Evolutionary conservation across 2,797 vertebrate genomes (phyloP), one percentile per base, ranked within the genome.

Genomic region (Austrolebias charrua): DNA sequence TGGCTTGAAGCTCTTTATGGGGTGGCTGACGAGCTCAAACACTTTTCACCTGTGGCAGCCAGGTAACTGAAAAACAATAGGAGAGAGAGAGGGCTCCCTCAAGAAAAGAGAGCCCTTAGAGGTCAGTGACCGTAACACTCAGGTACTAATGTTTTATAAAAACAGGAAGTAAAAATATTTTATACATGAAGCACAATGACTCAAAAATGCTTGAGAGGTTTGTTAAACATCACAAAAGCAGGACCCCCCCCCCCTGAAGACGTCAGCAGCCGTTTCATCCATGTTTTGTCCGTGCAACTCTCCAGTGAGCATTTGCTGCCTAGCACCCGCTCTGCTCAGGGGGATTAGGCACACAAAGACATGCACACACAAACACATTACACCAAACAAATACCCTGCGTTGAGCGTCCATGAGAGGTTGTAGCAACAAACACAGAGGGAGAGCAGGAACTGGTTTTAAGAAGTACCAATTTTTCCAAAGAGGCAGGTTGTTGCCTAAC

Each of bases 321-420:
- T 90, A 92, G 92, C 92, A 90, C 81, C 88, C 46, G 76, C 75
- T 76, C 68, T 60, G 61, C 86, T 89, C 89, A 86, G 79, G 49
- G 91, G 91, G 90, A 93, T 92, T 92, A 92, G 73, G 49, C 53
- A 57, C 73, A 71, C 76, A 66, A 50, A 84, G 66, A 76, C 68
- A 45, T 62, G 46, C 72, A 70, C 43, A 64, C 28, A 59, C 35
- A 52, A n/a, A 55, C 59, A 58, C 73, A 66, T 40, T 38, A 58
- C 49, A 75, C 55, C 62, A 53, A 60, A 57, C 51, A 77, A 80
- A 76, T 67, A 66, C 74, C 6, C 55, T 63, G 62, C 58, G 61
- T 63, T 72, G 63, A 83, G 77, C 70, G 58, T 72, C 55, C 18
- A 60, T 15, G 48, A 76, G n/a, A n/a, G n/a, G n/a, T n/a, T n/a